Conservation (phyloP, 2,113 vertebrate species). For the Hydrochoerus hydrochaeris region DNA sequence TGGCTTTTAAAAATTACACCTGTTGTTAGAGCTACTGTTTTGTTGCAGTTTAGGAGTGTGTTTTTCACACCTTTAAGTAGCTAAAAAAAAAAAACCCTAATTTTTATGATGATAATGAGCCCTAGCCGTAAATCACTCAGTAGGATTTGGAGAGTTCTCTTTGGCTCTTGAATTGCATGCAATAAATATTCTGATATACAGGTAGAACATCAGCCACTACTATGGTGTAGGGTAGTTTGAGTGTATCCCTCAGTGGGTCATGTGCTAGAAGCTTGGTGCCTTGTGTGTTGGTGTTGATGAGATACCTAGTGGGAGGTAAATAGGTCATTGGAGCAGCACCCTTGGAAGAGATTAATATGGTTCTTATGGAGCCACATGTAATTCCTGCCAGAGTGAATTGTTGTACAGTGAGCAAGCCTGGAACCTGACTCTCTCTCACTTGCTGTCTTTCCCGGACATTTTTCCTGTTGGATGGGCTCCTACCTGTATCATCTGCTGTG, state of each 20-base stretch:
- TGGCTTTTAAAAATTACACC: slow-evolving; percentile 61
- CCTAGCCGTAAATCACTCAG: not conserved
- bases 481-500: not conserved
- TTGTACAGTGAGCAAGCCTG: not conserved
- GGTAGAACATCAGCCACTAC: not conserved
- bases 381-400: not conserved
- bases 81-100: not conserved
- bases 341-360: not conserved
- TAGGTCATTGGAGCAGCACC: not conserved
- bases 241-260: not conserved
- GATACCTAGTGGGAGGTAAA: not conserved
- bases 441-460: not conserved
- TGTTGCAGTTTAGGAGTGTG: slow-evolving; percentile 69
- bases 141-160: not conserved
- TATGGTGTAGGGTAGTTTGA: not conserved
- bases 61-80: not conserved
- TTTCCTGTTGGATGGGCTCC: not conserved
- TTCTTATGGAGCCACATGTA: not conserved
- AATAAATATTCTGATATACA: not conserved
- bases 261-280: not conserved
- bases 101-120: not conserved
- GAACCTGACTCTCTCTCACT: not conserved
- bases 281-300: not conserved
- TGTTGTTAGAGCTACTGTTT: slow-evolving; percentile 68
- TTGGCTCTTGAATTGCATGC: not conserved